Conservation (phyloP, 2,888 invertebrate species). For the Ramazzottius varieornatus region DNA sequence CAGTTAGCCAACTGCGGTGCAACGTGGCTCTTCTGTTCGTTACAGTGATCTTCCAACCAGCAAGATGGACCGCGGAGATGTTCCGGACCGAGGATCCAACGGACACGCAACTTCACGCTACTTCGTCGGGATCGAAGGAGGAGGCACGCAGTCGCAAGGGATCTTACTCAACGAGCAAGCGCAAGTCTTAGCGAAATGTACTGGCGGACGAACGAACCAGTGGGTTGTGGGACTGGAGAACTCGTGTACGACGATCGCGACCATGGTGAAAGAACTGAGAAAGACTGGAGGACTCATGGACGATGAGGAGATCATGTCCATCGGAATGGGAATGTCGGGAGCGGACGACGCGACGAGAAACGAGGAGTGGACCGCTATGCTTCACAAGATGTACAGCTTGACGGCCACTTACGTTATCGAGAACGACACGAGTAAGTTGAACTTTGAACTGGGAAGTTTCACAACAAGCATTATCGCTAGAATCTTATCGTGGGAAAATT, state of each 20-base stretch:
- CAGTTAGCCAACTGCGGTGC: too few relatives aligned
- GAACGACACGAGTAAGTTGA: too few relatives aligned
- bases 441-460: too few relatives aligned
- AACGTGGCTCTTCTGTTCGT: too few relatives aligned
- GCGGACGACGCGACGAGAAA: neutral
- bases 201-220: conserved; percentile 6
- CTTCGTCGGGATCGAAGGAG: conserved; percentile 9
- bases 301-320: conserved; percentile 41
- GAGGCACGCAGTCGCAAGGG: conserved; percentile 5
- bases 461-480: too few relatives aligned
- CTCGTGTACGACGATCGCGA: conserved; percentile 1
- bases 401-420: neutral
- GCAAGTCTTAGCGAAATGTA: conserved; percentile 4
- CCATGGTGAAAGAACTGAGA: conserved; percentile 40
- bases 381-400: neutral
- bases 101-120: conserved; percentile 7
- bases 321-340: neutral
- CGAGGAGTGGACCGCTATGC: neutral
- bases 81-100: neutral
- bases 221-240: neutral
- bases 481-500: too few relatives aligned
- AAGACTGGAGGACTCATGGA: conserved; percentile 47
- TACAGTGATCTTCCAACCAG: too few relatives aligned
- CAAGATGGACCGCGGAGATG: neutral
- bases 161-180: conserved; percentile 7